phyloP scores from a whole-genome alignment of 2,888 invertebrate species.

The Drosophila rubida region DNA sequence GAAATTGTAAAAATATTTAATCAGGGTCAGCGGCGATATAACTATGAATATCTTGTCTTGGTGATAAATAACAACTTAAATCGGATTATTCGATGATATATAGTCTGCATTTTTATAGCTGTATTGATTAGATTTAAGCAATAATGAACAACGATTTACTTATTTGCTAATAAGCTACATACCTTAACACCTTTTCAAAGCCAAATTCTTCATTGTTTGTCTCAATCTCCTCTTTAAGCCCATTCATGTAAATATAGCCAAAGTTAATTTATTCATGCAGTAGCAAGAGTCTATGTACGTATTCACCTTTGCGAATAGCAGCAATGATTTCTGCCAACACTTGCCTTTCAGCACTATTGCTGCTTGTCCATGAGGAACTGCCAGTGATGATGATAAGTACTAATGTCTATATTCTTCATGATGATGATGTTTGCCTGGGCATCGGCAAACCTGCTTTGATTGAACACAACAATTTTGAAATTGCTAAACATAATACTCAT shows the following conservation, averaged over 20 bases:
- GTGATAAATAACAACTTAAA: too few species aligned
- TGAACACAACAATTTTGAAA: conserved; percentile 79
- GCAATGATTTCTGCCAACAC: conserved; percentile 6
- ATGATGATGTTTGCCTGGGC: conserved; percentile 44
- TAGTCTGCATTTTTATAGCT: neutral
- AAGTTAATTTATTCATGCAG: conserved; percentile 30
- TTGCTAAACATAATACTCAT: conserved; percentile 56
- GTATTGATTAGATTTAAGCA: neutral
- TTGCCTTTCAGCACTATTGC: conserved; percentile 15
- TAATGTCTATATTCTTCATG: conserved; percentile 28
- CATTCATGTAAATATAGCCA: conserved; percentile 35
- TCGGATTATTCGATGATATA: too few species aligned
- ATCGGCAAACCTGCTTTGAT: conserved; percentile 61
- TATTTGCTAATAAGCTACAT: neutral
- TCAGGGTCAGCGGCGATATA: too few species aligned
- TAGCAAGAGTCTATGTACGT: neutral
- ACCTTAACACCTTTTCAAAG: conserved; percentile 2
- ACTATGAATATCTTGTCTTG: too few species aligned
- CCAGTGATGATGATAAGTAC: conserved; percentile 37
- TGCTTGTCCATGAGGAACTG: conserved; percentile 22
- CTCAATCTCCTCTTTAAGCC: neutral
- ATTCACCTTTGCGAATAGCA: conserved; percentile 22
- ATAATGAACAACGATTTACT: neutral
- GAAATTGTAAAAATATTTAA: too few species aligned
- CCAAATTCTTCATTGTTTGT: conserved; percentile 10